Evolutionary conservation across 2,797 vertebrate genomes (phyloP).

Genomic region (Martes flavigula): DNA sequence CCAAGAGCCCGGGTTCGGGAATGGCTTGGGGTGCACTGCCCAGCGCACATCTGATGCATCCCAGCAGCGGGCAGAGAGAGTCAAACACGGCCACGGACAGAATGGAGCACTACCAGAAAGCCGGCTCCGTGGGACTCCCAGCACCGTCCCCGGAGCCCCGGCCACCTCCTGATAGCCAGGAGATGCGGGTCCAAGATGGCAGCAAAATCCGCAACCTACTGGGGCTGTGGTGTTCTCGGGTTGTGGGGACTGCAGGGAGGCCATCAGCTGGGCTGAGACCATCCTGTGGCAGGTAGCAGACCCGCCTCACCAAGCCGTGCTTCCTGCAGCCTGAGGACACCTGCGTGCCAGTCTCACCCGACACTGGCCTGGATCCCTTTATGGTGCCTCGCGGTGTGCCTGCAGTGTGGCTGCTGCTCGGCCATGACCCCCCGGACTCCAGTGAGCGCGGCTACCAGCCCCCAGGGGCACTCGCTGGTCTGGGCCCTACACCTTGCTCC

Average conservation of each 20-base stretch:
- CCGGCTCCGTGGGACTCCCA: conserved; percentile 76
- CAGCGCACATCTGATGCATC: not conserved
- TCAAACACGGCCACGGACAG: not conserved
- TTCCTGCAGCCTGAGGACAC: conserved; percentile 90
- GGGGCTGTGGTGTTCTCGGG: conserved; percentile 93
- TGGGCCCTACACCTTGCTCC: conserved; percentile 71
- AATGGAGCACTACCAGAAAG: conserved; percentile 95
- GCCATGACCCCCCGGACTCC: conserved; percentile 88
- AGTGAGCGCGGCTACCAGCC: conserved; percentile 91
- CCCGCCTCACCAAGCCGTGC: conserved; percentile 90
- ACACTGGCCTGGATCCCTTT: conserved; percentile 91
- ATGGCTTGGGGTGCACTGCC: not conserved
- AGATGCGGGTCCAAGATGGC: conserved; percentile 93
- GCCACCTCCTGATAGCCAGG: conserved; percentile 87
- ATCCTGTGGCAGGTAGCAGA: conserved; percentile 90
- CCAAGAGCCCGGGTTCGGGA: not conserved
- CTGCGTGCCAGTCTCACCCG: conserved; percentile 93
- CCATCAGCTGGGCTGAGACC: conserved; percentile 94
- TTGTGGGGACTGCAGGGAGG: conserved; percentile 89
- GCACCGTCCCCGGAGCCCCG: conserved; percentile 85
- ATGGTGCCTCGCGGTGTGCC: conserved; percentile 93
- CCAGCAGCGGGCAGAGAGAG: not conserved
- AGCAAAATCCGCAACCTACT: conserved; percentile 96
- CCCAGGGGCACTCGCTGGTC: conserved; percentile 90
- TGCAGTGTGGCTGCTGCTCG: conserved; percentile 92